phyloP scores from a whole-genome alignment of 2,888 invertebrate genomes.

The Papilio protenor region DNA sequence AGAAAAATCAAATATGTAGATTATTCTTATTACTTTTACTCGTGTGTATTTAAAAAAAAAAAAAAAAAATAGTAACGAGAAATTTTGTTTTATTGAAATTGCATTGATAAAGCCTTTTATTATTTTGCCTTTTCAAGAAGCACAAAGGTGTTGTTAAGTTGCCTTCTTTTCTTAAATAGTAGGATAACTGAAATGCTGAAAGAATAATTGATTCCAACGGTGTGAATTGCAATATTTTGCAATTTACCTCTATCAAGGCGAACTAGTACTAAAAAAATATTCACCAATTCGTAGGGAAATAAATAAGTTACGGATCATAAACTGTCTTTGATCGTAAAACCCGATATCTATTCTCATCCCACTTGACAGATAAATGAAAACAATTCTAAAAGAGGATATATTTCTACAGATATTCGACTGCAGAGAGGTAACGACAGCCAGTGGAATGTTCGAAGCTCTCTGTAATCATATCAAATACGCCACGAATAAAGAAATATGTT shows the following conservation, averaged over 20 bases:
- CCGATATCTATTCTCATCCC: constrained; percentile 6
- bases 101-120: neutral
- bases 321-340: constrained; percentile 20
- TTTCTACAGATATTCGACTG: constrained; percentile 94
- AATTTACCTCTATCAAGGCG: neutral
- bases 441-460: constrained; percentile 98
- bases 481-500: constrained; percentile 98
- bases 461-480: constrained; percentile 98
- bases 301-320: constrained; percentile 9
- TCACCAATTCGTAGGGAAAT: neutral
- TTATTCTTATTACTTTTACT: neutral
- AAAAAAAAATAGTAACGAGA: neutral
- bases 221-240: neutral
- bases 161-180: no score
- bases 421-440: constrained; percentile 95
- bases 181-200: no score
- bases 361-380: constrained; percentile 19
- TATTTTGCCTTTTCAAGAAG: neutral
- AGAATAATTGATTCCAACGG: no score
- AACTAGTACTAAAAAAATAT: neutral
- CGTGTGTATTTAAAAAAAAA: neutral
- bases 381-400: constrained; percentile 15
- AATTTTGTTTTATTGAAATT: neutral
- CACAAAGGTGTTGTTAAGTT: no score
- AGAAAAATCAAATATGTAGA: constrained; percentile 1